Base-by-base conservation (phyloP, 2,113 vertebrate genomes). In the Steatornis caripensis region DNA sequence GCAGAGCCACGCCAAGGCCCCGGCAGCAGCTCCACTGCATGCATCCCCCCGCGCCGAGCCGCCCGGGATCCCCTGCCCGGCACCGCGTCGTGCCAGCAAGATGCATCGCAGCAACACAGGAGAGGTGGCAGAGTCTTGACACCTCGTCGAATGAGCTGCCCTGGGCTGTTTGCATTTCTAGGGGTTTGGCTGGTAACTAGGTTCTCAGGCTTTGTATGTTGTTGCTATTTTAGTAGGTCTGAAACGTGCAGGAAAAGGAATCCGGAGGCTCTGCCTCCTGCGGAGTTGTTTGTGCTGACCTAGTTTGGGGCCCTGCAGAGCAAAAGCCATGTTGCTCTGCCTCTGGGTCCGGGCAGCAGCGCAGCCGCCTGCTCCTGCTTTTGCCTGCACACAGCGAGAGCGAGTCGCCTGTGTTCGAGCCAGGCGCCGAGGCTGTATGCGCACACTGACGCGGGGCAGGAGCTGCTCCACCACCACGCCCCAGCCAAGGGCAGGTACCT, bases 211-310 rank as follows among this genome's bases (percentile, higher is more conserved):
- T 96, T 71, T 84, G 37, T 30, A 24, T 48, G 60, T 34, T 87
- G 94, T 94, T 96, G 86, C 92, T 97, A 95, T 97, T 95, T 97
- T 79, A 46, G 87, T 93, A n/a, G 0, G 1, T 39, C 87, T 76
- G 81, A 89, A 97, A 96, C 45, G 26, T 79, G 91, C 91, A 93
- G 89, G 57, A 93, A 76, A 69, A 94, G 89, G 95, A 87, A 95
- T 94, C 89, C 4, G 0, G 87, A 95, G 81, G 84, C 91, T 89
- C 17, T 58, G 86, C 16, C 95, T 97, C 96, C 96, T 65, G 96
- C 3, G 0, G 96, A 95, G 93, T 91, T 93, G 96, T 83, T 84
- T 95, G 87, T 4, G 66, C 74, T 97, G 96, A 96, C 95, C 95
- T 91, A 84, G 48, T 76, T 69, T 80, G 97, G 87, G 92, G 94